Evolutionary conservation across 2,113 vertebrate species (phyloP).

Genomic region (Cyanistes caeruleus): DNA sequence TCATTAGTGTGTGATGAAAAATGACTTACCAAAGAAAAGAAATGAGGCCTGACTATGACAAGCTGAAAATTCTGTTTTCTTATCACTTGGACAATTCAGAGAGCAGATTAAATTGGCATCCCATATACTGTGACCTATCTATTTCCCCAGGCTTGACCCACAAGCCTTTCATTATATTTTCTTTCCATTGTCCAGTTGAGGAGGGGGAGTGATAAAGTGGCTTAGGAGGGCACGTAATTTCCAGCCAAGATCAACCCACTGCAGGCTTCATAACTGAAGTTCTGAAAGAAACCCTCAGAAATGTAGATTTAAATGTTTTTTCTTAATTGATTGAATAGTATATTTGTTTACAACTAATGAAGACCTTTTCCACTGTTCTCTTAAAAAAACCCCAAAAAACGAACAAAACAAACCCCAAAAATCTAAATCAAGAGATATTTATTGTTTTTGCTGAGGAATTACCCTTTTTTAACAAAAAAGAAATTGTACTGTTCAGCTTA

Average conservation of each 20-base stretch:
- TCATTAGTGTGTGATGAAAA: conserved; percentile 55
- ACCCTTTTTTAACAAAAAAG: neutral
- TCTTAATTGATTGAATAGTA: neutral
- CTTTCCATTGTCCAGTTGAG: neutral
- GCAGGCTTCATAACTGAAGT: neutral
- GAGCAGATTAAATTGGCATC: conserved; percentile 22
- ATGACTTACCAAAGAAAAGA: conserved; percentile 45
- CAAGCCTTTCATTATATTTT: neutral
- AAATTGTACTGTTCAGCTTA: neutral
- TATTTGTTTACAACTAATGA: neutral
- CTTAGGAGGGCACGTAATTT: neutral
- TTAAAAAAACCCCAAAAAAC: neutral
- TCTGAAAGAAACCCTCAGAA: neutral
- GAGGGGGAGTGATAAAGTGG: neutral
- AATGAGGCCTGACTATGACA: conserved; percentile 29
- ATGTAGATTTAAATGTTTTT: neutral
- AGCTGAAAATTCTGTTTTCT: conserved; percentile 49
- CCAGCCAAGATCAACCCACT: neutral
- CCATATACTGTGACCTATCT: neutral
- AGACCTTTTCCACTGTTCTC: neutral
- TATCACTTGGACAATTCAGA: conserved; percentile 8
- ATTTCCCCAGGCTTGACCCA: neutral
- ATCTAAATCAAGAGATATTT: neutral
- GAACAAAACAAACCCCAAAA: neutral
- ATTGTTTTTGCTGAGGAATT: neutral